phyloP scores from a whole-genome alignment of 1,140 invertebrate genomes.

The Myzus persicae region DNA sequence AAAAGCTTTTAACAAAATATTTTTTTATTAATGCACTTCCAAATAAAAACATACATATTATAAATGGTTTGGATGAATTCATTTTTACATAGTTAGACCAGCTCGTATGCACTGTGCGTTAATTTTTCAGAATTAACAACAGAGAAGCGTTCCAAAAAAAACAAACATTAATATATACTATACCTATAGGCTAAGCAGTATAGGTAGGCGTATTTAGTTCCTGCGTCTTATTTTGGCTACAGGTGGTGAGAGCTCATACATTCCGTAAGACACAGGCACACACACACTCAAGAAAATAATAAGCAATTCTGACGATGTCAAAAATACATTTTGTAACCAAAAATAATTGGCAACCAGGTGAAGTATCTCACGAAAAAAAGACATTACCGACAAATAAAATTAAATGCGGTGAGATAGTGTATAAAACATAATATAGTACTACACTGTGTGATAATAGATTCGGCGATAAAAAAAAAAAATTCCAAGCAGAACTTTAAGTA shows the following conservation, averaged over 20 bases:
- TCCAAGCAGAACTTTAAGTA: background rate
- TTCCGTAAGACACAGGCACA: background rate
- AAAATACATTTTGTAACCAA: slow-evolving; percentile 41
- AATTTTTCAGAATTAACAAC: background rate
- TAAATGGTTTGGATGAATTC: background rate
- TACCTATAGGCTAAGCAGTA: background rate
- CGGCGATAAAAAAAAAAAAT: background rate
- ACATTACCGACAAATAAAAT: background rate
- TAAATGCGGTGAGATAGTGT: background rate
- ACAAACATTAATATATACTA: background rate
- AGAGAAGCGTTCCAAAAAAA: slow-evolving; percentile 1
- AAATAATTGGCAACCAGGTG: slow-evolving; percentile 52
- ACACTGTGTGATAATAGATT: background rate
- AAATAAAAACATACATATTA: slow-evolving; percentile 32
- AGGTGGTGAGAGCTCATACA: background rate
- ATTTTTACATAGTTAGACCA: background rate
- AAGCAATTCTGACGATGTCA: background rate
- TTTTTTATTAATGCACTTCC: background rate
- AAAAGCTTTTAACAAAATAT: background rate
- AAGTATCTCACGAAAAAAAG: slow-evolving; percentile 6
- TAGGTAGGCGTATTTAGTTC: background rate
- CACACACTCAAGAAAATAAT: background rate
- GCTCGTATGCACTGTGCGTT: background rate
- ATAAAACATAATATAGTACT: background rate
- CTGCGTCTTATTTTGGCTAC: background rate